Evolutionary conservation across 2,113 vertebrate genomes (phyloP).

Genomic region (Malurus melanocephalus): DNA sequence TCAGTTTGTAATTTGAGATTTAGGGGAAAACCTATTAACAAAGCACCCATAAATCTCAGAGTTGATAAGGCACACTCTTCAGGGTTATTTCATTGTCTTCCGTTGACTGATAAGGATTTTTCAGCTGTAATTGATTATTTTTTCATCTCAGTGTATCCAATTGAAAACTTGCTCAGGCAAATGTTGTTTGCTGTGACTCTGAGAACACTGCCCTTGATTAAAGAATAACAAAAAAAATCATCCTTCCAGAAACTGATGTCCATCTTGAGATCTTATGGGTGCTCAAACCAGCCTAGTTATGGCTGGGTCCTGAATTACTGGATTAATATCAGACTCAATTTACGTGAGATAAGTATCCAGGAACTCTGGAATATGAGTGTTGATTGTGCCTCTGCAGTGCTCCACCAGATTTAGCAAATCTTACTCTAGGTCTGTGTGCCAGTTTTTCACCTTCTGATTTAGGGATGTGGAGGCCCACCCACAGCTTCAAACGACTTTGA

Average conservation of each 20-base stretch:
- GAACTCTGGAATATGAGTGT: rapidly evolving
- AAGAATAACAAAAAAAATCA: neutral
- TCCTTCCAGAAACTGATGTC: neutral
- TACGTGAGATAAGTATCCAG: neutral
- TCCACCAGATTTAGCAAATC: neutral
- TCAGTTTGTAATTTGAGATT: neutral
- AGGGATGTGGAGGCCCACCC: neutral
- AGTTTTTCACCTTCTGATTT: neutral
- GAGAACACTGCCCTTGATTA: neutral
- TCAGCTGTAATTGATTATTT: neutral
- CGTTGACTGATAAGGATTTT: neutral
- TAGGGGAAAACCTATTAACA: neutral
- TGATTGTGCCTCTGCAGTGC: neutral
- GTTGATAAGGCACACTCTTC: neutral
- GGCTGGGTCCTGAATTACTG: neutral
- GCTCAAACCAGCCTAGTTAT: neutral
- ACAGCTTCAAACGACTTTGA: neutral
- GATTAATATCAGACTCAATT: neutral
- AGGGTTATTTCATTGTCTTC: neutral
- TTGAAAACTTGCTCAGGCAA: neutral
- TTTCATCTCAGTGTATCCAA: neutral
- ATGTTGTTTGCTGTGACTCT: neutral
- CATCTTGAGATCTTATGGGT: neutral
- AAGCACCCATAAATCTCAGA: neutral
- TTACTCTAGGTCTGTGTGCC: rapidly evolving